phyloP scores from a whole-genome alignment of 64 coral and sea anemone species.

The Montipora efflorescens region DNA sequence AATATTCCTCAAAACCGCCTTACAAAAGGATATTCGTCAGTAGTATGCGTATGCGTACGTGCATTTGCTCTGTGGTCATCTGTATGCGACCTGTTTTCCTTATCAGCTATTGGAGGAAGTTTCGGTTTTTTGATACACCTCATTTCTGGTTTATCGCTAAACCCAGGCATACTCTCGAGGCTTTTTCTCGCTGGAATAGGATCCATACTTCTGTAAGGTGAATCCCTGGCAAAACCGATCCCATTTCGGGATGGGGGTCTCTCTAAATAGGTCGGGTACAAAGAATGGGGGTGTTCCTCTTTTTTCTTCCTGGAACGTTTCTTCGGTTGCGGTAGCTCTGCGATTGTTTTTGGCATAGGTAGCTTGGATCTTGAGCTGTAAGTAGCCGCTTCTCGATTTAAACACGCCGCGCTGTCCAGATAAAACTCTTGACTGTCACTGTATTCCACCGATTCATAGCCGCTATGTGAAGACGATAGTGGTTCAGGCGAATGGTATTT shows the following conservation, averaged over 20 bases:
- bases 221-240: neutral
- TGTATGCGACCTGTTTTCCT: neutral
- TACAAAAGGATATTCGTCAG: no score
- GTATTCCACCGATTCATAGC: slow-evolving; percentile 26
- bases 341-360: neutral
- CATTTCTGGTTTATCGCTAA: neutral
- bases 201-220: slow-evolving; percentile 25
- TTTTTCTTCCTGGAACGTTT: slow-evolving; percentile 44
- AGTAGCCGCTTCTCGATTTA: slow-evolving; percentile 24
- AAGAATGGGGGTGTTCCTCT: neutral
- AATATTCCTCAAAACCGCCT: slow-evolving; percentile 8
- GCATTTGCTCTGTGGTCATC: neutral
- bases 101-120: slow-evolving; percentile 38
- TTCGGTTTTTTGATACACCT: slow-evolving; percentile 11
- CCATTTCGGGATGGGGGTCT: slow-evolving; percentile 34
- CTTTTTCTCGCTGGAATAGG: slow-evolving; percentile 4
- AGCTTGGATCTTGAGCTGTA: neutral
- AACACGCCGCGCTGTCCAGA: neutral
- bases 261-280: slow-evolving; percentile 19
- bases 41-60: no score
- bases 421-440: slow-evolving; percentile 41
- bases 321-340: neutral
- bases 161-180: slow-evolving; percentile 4
- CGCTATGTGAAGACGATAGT: neutral
- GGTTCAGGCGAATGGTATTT: slow-evolving; percentile 15